These are phyloP conservation scores for Eudorcas thomsonii DNA, from an alignment of 2,113 vertebrate genomes.

Conservation along the genomic window DNA sequence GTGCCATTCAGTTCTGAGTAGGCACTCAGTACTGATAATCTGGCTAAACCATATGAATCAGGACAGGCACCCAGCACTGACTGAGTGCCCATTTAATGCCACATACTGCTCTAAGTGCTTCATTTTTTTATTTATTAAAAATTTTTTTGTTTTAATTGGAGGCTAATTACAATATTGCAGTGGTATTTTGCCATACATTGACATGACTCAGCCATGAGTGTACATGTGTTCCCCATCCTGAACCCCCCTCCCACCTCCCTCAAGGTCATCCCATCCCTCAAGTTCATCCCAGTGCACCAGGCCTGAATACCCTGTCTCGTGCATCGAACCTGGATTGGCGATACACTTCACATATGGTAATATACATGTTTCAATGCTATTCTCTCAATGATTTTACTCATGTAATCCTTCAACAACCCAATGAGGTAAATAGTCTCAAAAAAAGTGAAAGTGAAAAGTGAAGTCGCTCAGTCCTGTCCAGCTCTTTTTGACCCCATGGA, in stretches of 20 bases:
- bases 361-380: background rate
- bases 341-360: background rate
- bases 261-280: background rate
- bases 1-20: background rate
- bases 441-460: background rate
- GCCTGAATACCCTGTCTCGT: background rate
- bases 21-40: background rate
- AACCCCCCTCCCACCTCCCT: background rate
- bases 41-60: background rate
- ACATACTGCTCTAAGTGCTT: background rate
- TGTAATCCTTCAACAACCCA: background rate
- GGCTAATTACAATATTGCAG: background rate
- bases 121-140: background rate
- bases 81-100: background rate
- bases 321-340: rapidly evolving
- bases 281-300: background rate
- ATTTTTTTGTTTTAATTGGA: background rate
- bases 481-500: background rate
- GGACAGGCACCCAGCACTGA: background rate
- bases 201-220: background rate
- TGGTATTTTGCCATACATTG: background rate
- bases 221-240: background rate
- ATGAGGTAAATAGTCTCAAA: background rate
- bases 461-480: background rate
- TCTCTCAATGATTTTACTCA: background rate